These are phyloP conservation scores for Ephydatia muelleri DNA, from an alignment of 37 sponge, comb jelly and placozoan genomes.

Conservation along the genomic window DNA sequence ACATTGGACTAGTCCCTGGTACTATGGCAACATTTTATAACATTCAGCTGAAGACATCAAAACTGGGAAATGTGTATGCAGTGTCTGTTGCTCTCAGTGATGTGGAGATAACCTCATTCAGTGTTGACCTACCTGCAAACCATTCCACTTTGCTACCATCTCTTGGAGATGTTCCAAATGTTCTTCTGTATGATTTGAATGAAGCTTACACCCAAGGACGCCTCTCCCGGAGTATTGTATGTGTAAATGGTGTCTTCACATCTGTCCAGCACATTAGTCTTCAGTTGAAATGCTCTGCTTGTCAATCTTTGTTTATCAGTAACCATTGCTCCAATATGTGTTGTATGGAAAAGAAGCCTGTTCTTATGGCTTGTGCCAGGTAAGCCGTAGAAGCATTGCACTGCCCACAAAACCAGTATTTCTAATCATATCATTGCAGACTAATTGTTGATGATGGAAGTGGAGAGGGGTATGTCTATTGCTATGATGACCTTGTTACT, in stretches of 20 bases:
- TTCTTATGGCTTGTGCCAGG: conserved; percentile 36
- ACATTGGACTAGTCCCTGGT: conserved; percentile 41
- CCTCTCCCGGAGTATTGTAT: conserved; percentile 21
- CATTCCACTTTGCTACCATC: conserved; percentile 9
- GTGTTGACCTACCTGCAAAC: conserved; percentile 1
- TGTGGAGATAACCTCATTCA: conserved; percentile 5
- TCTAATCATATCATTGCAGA: conserved; percentile 4
- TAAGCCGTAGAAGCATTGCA: background rate
- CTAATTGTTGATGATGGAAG: conserved; percentile 49
- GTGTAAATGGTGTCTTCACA: conserved; percentile 14
- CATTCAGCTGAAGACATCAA: conserved; percentile 19
- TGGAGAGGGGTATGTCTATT: conserved; percentile 44
- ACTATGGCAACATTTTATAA: conserved; percentile 23
- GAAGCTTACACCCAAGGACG: conserved; percentile 1
- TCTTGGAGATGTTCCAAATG: background rate
- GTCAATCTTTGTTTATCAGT: conserved; percentile 32
- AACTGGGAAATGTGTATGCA: conserved; percentile 38
- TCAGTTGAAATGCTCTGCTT: conserved; percentile 26
- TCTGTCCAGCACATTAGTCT: conserved; percentile 19
- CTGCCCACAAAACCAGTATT: background rate
- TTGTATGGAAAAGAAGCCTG: conserved; percentile 4
- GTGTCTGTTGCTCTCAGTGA: conserved; percentile 19
- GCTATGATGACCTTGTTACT: conserved; percentile 12
- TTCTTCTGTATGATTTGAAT: conserved; percentile 8
- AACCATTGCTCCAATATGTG: conserved; percentile 21